Evolutionary conservation across 2,797 vertebrate species (phyloP).

Genomic region (Chelonia mydas): DNA sequence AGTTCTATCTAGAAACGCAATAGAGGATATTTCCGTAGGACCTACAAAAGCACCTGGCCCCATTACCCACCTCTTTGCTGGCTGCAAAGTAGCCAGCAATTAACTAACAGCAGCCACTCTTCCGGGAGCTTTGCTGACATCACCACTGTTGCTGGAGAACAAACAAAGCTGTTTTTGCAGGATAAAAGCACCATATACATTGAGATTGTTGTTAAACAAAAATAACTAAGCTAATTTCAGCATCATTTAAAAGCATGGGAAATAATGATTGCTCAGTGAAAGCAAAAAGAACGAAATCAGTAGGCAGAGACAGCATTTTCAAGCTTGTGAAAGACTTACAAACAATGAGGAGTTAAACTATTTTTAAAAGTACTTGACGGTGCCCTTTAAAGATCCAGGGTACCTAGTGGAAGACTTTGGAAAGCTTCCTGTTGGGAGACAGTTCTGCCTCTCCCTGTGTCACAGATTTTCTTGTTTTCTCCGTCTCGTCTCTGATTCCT

Average conservation of each 20-base stretch:
- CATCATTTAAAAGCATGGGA: conserved; percentile 75
- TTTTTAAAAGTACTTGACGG: conserved; percentile 61
- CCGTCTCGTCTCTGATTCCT: not conserved
- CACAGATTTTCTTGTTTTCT: not conserved
- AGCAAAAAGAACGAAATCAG: conserved; percentile 74
- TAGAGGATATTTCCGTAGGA: not conserved
- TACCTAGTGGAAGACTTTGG: not conserved
- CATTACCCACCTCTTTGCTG: conserved; percentile 35
- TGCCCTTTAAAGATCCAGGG: conserved; percentile 38
- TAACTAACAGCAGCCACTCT: conserved; percentile 73
- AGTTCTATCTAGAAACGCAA: not conserved
- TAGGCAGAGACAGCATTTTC: conserved; percentile 59
- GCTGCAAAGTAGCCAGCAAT: conserved; percentile 66
- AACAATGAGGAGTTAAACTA: conserved; percentile 42
- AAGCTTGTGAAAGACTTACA: conserved; percentile 58
- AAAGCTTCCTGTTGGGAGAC: not conserved
- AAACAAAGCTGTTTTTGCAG: conserved; percentile 72
- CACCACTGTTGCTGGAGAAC: conserved; percentile 71
- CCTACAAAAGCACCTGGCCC: conserved; percentile 34
- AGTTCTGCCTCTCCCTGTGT: not conserved
- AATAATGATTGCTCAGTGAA: conserved; percentile 75
- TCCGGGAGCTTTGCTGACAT: conserved; percentile 76
- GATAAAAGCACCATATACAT: conserved; percentile 72
- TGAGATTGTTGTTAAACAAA: conserved; percentile 78
- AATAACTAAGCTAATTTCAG: conserved; percentile 79